A percentile compares a stretch with the other conserved stretches of the same genome.
Conservation (phyloP, 2,113 vertebrate species). For the Reinhardtius hippoglossoides region DNA sequence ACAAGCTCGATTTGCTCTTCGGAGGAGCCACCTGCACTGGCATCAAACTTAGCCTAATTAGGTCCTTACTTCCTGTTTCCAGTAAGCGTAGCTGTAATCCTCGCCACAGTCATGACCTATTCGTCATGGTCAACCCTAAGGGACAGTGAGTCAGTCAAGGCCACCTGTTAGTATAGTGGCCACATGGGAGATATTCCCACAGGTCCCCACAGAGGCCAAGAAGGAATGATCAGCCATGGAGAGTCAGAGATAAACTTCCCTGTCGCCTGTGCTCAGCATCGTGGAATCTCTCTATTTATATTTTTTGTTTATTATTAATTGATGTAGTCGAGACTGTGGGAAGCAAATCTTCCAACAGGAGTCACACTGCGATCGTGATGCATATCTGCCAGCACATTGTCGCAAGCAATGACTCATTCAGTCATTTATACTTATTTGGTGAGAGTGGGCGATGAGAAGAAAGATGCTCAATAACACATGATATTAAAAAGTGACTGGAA, state of each 20-base stretch:
- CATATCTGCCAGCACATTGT: not conserved
- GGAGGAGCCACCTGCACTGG: constrained; percentile 23
- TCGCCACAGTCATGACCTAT: constrained; percentile 26
- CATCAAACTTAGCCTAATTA: constrained; percentile 23
- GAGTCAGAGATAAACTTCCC: constrained; percentile 1
- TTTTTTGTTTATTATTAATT: constrained; percentile 26
- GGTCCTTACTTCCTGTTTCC: constrained; percentile 32
- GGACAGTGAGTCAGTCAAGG: constrained; percentile 60
- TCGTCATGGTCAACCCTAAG: constrained; percentile 52
- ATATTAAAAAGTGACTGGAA: not conserved
- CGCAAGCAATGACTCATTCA: constrained; percentile 6
- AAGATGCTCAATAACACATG: not conserved
- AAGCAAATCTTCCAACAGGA: not conserved
- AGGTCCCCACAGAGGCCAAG: constrained; percentile 33
- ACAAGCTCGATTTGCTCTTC: constrained; percentile 4
- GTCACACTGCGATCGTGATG: not conserved
- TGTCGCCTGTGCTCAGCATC: not conserved
- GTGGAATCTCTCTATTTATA: not conserved
- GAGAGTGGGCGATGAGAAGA: not conserved
- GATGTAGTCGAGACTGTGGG: constrained; percentile 16
- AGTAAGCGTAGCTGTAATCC: constrained; percentile 28
- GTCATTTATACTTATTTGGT: not conserved
- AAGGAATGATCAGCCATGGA: constrained; percentile 12
- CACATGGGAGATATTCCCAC: constrained; percentile 53
- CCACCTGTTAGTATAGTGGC: constrained; percentile 60